phyloP scores from a whole-genome alignment of 2,797 vertebrate species.

The Coluber constrictor region DNA sequence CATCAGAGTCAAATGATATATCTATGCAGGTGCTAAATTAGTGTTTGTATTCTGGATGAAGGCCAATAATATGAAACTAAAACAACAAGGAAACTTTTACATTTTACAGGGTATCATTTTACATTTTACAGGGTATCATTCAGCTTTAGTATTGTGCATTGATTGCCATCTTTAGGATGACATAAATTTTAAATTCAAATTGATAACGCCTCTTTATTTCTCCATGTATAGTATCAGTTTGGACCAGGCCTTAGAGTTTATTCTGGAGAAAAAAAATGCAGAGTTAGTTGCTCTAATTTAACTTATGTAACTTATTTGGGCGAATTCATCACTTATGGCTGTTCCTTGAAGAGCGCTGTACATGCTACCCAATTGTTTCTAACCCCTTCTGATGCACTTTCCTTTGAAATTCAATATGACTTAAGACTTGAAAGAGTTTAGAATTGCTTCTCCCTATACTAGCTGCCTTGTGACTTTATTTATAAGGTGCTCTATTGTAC shows the following conservation, averaged over 20 bases:
- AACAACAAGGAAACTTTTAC: not conserved
- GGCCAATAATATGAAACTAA: not conserved
- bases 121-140: not conserved
- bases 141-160: not conserved
- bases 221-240: not conserved
- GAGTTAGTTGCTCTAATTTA: not conserved
- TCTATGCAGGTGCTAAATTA: not conserved
- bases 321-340: not conserved
- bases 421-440: not conserved
- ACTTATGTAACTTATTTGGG: not conserved
- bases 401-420: not conserved
- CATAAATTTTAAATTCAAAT: not conserved
- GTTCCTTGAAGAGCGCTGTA: not conserved
- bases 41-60: not conserved
- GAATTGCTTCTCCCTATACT: not conserved
- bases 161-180: not conserved
- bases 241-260: not conserved
- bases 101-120: not conserved
- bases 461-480: not conserved
- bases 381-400: not conserved
- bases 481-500: not conserved
- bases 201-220: not conserved
- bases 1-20: not conserved
- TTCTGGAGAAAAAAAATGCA: not conserved
- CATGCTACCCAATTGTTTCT: not conserved